Percentiles rank a stretch among this genome's conserved stretches.
Evolutionary conservation across 2,113 vertebrate genomes (phyloP).

Genomic region (Scortum barcoo): DNA sequence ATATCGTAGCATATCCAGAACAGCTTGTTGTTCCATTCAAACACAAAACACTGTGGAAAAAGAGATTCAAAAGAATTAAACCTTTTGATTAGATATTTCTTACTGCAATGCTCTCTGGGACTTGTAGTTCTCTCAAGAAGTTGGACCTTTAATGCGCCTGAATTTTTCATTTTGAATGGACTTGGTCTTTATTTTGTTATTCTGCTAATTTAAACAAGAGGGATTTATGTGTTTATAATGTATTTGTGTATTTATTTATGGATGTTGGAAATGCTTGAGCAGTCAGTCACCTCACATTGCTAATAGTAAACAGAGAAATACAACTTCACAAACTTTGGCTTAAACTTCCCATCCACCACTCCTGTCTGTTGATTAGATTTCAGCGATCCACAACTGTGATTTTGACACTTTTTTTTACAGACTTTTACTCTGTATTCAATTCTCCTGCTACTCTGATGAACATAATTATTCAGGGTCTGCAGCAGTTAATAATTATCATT

Average conservation of each 20-base stretch:
- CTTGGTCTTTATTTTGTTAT: not conserved
- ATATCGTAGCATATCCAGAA: not conserved
- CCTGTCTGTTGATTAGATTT: conserved; percentile 10
- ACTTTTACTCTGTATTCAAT: not conserved
- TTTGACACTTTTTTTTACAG: not conserved
- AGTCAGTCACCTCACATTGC: not conserved
- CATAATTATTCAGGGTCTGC: not conserved
- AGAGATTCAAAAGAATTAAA: not conserved
- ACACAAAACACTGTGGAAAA: not conserved
- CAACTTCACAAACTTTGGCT: conserved; percentile 9
- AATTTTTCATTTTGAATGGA: not conserved
- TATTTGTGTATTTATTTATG: too few species aligned
- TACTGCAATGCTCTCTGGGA: not conserved
- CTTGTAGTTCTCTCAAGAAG: not conserved
- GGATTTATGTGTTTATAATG: not conserved
- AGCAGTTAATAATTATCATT: not conserved
- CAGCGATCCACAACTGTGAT: not conserved
- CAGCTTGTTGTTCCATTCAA: not conserved
- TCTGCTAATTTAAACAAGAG: not conserved
- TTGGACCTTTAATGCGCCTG: not conserved
- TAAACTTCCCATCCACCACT: conserved; percentile 8
- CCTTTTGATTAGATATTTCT: not conserved
- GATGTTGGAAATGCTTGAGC: not conserved
- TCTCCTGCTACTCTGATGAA: not conserved
- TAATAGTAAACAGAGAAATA: not conserved